Conservation (phyloP, 2,797 vertebrate species). For the Eremophila alpestris region DNA sequence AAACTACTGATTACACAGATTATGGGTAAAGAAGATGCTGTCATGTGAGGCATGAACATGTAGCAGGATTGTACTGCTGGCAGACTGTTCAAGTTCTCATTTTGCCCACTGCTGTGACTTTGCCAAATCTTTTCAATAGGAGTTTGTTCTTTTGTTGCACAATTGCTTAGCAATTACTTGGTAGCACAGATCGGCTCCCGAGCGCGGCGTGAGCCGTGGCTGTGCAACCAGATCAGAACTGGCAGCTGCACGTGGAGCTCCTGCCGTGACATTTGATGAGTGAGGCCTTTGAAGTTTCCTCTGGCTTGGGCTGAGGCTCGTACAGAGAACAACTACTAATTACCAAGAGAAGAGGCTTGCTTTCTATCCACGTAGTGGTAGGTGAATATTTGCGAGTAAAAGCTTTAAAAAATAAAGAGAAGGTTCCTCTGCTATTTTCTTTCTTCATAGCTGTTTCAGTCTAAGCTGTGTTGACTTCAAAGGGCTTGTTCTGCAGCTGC, state of each 20-base stretch:
- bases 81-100: not conserved
- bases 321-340: slow-evolving; percentile 22
- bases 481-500: not conserved
- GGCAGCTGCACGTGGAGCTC: not conserved
- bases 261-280: not conserved
- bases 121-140: not conserved
- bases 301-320: not conserved
- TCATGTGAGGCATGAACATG: not conserved
- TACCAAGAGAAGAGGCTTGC: not conserved
- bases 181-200: not conserved
- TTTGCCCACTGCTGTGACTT: slow-evolving; percentile 5
- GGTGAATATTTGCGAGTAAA: slow-evolving; percentile 1
- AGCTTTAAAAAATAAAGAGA: not conserved
- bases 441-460: not conserved
- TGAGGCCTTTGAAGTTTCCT: slow-evolving; percentile 15
- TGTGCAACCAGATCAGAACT: not conserved
- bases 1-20: not conserved
- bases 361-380: not conserved
- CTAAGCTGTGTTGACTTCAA: slow-evolving; percentile 17
- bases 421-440: not conserved
- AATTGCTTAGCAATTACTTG: slow-evolving; percentile 12
- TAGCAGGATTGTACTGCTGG: not conserved
- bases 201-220: not conserved
- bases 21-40: not conserved
- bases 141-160: not conserved